Evolutionary conservation across 2,888 invertebrate species (phyloP), one percentile per base, ranked within the genome.

Genomic region (Emesis castigata): DNA sequence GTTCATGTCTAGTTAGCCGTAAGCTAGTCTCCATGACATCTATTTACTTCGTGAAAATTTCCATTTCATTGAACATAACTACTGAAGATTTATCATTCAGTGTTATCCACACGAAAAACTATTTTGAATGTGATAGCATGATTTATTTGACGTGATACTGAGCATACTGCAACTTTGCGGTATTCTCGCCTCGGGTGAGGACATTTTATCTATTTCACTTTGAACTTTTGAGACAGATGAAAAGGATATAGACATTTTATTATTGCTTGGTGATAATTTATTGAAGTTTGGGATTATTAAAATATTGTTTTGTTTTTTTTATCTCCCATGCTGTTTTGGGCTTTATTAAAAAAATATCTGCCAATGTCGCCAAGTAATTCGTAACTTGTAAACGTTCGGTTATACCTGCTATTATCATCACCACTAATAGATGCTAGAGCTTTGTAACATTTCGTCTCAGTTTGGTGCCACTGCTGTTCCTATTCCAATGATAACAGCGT

Each of bases 101-200:
- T 56, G 56, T 56, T 56, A n/a, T 56, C 56, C 56, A 56, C 20
- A 56, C 20, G 56, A 56, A 20, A 56, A 56, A 56, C 56, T 56
- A 56, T 20, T 56, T 56, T 56, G 20, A 56, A 56, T 56, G 56
- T 20, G 56, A 56, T 56, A 56, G 20, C 20, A 56, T 56, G 56
- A 56, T 18, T 56, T 56, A 56, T 56, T 56, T 56, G 56, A 56
- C 56, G 56, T 20, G 56, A 56, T 20, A 56, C 11, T 11, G 56
- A 20, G 11, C 56, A 18, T 20, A 56, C 18, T 56, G 56, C 56
- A 56, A 56, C 56, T 56, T 56, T 56, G 56, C 20, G 56, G 56
- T 56, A 56, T 56, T 56, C 20, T 56, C 56, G 56, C 20, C 20
- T 56, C 20, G 56, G 56, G 56, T 56, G 56, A 20, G 20, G 56